Percentiles rank a stretch among this genome's conserved stretches.
Conservation (phyloP, 1,140 invertebrate genomes). For the Pseudomyrmex pallidus region DNA sequence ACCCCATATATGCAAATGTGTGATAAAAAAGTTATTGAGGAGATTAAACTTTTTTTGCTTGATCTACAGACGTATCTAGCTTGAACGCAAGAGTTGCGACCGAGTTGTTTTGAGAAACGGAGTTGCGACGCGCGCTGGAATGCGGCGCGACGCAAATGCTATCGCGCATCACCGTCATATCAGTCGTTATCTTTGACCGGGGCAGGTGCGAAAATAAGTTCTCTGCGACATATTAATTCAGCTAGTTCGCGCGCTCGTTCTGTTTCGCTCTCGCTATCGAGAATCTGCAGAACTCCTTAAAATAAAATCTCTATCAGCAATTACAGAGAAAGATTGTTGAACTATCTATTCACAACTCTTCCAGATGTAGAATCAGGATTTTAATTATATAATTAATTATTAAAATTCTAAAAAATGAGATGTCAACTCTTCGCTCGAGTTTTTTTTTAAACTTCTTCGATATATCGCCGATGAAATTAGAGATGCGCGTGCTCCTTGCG, state of each 20-base stretch:
- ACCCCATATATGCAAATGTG: no score
- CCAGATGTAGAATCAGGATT: no score
- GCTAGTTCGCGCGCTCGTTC: conserved; percentile 8
- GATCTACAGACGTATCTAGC: not conserved
- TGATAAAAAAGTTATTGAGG: no score
- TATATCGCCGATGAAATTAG: conserved; percentile 2
- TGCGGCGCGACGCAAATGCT: conserved; percentile 56
- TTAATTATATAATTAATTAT: no score
- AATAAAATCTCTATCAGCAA: not conserved
- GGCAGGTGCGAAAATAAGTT: conserved; percentile 67
- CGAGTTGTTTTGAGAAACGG: conserved; percentile 42
- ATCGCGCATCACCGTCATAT: conserved; percentile 57
- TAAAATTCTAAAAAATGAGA: no score
- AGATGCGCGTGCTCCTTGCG: not conserved
- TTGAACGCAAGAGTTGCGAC: conserved; percentile 14
- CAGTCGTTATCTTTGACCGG: conserved; percentile 61
- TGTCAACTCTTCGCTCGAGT: not conserved
- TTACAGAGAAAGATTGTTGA: no score
- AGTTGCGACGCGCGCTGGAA: conserved; percentile 48
- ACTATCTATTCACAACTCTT: no score
- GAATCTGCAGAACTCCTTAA: not conserved
- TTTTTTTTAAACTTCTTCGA: not conserved
- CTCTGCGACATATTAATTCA: conserved; percentile 51
- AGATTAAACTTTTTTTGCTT: no score
- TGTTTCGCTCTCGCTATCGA: not conserved